Conservation (phyloP, 1,140 invertebrate species). For the Brachionus calyciflorus region DNA sequence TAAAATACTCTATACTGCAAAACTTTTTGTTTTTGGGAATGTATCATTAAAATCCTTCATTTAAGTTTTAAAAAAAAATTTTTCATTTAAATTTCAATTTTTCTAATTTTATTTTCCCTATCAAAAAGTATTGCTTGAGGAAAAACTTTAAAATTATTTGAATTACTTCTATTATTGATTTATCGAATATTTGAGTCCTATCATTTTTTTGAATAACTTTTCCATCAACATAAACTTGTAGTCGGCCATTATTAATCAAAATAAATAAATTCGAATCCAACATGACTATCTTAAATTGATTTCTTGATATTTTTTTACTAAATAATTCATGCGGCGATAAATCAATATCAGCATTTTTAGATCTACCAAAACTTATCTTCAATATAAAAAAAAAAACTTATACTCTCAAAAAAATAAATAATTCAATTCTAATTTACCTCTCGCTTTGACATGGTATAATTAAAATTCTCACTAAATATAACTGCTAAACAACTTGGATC, state of each 20-base stretch:
- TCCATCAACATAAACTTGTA: slow-evolving; percentile 22
- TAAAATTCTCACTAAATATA: slow-evolving; percentile 4
- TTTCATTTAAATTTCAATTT: too few relatives aligned
- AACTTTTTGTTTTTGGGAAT: background rate
- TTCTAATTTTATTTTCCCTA: too few relatives aligned
- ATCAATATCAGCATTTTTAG: background rate
- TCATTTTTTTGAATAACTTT: slow-evolving; percentile 2
- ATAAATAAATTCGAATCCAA: slow-evolving; percentile 19
- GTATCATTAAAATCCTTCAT: background rate
- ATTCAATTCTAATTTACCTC: slow-evolving; percentile 1
- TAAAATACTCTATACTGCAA: too few relatives aligned
- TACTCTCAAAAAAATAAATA: background rate
- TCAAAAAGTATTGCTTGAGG: too few relatives aligned
- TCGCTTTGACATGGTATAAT: background rate
- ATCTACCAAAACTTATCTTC: slow-evolving; percentile 15
- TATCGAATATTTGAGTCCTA: slow-evolving; percentile 26
- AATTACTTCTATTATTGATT: slow-evolving; percentile 19
- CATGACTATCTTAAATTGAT: slow-evolving; percentile 3
- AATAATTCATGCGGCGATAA: slow-evolving; percentile 4
- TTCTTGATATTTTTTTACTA: slow-evolving; percentile 42
- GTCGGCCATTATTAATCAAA: background rate
- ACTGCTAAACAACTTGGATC: background rate
- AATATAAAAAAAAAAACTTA: background rate
- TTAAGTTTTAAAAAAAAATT: too few relatives aligned
- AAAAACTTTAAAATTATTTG: too few relatives aligned